Percentiles rank a stretch among this genome's conserved stretches.
Evolutionary conservation across 2,797 vertebrate species (phyloP).

Genomic region (Gadopsis bispinosus): DNA sequence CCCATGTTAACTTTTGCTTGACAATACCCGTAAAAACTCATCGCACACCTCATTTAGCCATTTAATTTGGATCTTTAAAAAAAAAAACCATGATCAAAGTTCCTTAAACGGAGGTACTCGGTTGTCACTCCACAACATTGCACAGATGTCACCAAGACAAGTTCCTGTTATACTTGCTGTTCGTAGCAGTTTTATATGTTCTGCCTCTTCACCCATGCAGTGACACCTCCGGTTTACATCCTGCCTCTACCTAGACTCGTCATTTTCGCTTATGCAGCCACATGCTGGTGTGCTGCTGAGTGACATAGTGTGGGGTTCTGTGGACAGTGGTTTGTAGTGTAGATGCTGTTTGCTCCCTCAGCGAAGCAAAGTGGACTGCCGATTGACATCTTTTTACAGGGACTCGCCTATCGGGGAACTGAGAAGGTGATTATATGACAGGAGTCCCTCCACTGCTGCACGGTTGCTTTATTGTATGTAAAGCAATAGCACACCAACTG

Average conservation of each 20-base stretch:
- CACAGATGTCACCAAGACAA: not conserved
- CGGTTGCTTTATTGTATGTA: slow-evolving; percentile 10
- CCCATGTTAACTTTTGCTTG: not conserved
- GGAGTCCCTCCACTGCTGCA: slow-evolving; percentile 2
- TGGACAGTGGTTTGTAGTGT: slow-evolving; percentile 26
- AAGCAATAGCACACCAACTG: slow-evolving; percentile 29
- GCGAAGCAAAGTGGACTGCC: slow-evolving; percentile 39
- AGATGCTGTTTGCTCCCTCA: slow-evolving; percentile 36
- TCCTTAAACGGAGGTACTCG: not conserved
- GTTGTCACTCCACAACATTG: not conserved
- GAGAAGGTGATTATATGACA: slow-evolving; percentile 59
- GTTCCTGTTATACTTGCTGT: slow-evolving; percentile 23
- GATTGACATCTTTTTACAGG: slow-evolving; percentile 70
- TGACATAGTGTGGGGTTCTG: slow-evolving; percentile 27
- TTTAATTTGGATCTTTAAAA: not conserved
- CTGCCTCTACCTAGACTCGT: not conserved
- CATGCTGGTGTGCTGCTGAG: slow-evolving; percentile 27
- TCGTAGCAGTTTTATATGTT: slow-evolving; percentile 23
- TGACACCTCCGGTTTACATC: slow-evolving; percentile 25
- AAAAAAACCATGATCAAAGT: not conserved
- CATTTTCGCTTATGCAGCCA: slow-evolving; percentile 18
- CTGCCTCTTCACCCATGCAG: slow-evolving; percentile 5
- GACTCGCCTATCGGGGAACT: slow-evolving; percentile 43
- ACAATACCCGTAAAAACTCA: not conserved
- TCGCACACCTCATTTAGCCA: not conserved